Percentiles rank a stretch among this genome's conserved stretches.
These are phyloP conservation scores for Cistogaster globosa DNA, from an alignment of 2,888 invertebrate genomes.

Conservation along the genomic window DNA sequence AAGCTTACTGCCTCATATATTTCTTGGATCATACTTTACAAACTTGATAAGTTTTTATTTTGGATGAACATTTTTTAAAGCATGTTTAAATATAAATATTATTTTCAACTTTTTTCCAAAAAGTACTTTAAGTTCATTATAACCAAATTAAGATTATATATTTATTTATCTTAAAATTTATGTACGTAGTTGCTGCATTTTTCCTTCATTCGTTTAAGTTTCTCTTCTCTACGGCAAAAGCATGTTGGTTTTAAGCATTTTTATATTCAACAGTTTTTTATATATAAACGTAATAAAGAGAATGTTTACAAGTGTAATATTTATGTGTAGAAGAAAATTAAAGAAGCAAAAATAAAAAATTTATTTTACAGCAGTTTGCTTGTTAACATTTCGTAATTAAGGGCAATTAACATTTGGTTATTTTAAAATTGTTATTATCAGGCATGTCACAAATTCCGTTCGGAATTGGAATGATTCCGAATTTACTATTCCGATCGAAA, in stretches of 20 bases:
- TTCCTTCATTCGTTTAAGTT: too few relatives aligned
- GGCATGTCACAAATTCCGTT: too few relatives aligned
- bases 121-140: not conserved
- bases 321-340: not conserved
- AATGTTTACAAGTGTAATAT: slow-evolving; percentile 4
- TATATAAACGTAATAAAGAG: slow-evolving; percentile 1
- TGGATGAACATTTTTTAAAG: too few relatives aligned
- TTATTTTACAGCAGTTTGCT: slow-evolving; percentile 16
- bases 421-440: slow-evolving; percentile 57
- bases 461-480: too few relatives aligned
- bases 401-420: slow-evolving; percentile 51
- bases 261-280: too few relatives aligned
- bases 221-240: not conserved
- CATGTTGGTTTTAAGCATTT: not conserved
- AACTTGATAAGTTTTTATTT: too few relatives aligned
- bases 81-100: not conserved
- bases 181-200: too few relatives aligned
- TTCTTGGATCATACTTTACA: too few relatives aligned
- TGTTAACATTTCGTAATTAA: slow-evolving; percentile 42
- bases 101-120: not conserved
- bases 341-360: slow-evolving; percentile 6
- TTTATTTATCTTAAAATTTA: too few relatives aligned
- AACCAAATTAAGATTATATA: too few relatives aligned
- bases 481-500: too few relatives aligned
- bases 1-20: too few relatives aligned